Percentiles rank a stretch among this genome's conserved stretches.
These are phyloP conservation scores for Cheirogaleus major DNA, from an alignment of 2,797 vertebrate species.

Conservation along the genomic window DNA sequence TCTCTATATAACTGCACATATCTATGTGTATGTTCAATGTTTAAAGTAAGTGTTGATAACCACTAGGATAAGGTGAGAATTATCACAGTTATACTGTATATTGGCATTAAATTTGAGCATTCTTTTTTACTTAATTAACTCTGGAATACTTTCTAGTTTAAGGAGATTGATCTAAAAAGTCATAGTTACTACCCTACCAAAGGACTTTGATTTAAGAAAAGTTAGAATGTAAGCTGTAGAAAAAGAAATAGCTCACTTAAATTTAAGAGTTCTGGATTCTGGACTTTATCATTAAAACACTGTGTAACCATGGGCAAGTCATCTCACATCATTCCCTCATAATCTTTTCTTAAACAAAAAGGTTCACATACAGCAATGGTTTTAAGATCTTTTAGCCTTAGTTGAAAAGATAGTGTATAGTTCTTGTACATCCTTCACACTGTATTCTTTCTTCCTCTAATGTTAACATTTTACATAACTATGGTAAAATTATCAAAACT, in stretches of 20 bases:
- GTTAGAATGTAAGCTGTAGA: neutral
- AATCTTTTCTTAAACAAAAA: neutral
- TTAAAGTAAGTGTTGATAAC: neutral
- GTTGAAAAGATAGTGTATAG: neutral
- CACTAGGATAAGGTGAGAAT: neutral
- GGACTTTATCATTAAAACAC: neutral
- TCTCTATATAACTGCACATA: neutral
- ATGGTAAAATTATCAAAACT: neutral
- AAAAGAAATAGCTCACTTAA: neutral
- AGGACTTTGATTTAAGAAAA: neutral
- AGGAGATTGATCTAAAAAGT: neutral
- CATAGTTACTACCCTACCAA: neutral
- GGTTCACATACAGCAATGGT: neutral
- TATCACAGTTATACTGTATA: neutral
- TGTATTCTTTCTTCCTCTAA: neutral
- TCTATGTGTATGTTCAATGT: neutral
- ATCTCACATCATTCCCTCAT: neutral
- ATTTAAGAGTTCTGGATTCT: neutral
- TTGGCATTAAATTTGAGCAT: neutral
- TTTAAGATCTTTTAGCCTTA: neutral
- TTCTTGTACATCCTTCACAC: neutral
- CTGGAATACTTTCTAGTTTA: neutral
- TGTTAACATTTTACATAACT: neutral
- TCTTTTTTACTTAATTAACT: neutral
- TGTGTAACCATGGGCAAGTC: neutral